phyloP scores from a whole-genome alignment of 2,888 invertebrate genomes.

The Hydrotaea cyrtoneurina region DNA sequence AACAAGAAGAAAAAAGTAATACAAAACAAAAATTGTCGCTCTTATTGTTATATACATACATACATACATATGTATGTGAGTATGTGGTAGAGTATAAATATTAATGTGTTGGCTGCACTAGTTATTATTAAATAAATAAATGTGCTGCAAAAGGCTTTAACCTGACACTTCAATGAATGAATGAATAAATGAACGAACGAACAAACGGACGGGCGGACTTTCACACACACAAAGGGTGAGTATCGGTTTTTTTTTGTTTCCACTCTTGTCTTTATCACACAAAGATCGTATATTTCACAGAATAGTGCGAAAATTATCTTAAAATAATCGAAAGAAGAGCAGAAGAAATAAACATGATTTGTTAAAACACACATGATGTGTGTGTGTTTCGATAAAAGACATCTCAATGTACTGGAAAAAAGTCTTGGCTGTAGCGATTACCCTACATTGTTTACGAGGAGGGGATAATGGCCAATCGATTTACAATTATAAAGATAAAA shows the following conservation, averaged over 20 bases:
- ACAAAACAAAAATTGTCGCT: neutral
- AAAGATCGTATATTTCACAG: constrained; percentile 10
- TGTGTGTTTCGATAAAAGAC: too few species aligned
- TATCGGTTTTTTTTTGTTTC: neutral
- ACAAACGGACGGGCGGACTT: neutral
- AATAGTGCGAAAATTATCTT: constrained; percentile 18
- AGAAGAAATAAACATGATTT: neutral
- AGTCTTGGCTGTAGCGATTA: too few species aligned
- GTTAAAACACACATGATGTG: too few species aligned
- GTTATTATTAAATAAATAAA: constrained; percentile 3
- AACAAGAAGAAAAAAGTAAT: neutral
- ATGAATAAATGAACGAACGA: neutral
- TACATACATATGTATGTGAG: neutral
- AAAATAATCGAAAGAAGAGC: neutral
- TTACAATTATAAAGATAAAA: too few species aligned
- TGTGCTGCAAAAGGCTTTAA: constrained; percentile 2
- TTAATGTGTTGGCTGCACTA: neutral
- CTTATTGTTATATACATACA: neutral
- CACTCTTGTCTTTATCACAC: neutral
- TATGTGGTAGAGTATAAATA: neutral
- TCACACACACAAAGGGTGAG: constrained; percentile 8
- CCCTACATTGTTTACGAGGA: too few species aligned
- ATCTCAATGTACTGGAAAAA: too few species aligned
- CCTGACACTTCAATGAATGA: neutral
- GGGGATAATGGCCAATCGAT: too few species aligned